phyloP scores from a whole-genome alignment of 1,140 invertebrate species.

The Drosophila trapezifrons region DNA sequence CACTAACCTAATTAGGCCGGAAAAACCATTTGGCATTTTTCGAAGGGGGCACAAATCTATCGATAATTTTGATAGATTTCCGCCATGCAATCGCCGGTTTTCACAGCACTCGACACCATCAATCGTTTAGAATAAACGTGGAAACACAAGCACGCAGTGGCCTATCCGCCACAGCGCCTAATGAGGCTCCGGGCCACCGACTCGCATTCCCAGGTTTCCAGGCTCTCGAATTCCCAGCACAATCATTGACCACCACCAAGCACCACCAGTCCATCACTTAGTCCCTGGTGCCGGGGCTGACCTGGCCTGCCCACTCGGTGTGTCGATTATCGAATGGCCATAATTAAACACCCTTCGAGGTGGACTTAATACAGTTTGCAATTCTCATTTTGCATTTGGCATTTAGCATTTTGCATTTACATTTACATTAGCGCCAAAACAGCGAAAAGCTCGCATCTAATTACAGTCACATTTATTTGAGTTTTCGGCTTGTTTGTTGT shows the following conservation, averaged over 20 bases:
- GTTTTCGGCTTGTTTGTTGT: background rate
- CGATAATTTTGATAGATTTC: conserved; percentile 1
- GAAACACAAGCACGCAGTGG: background rate
- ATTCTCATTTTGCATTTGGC: conserved; percentile 2
- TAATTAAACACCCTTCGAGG: conserved; percentile 39
- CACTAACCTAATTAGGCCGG: background rate
- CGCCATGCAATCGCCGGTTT: background rate
- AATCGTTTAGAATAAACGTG: conserved; percentile 2
- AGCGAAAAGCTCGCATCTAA: conserved; percentile 12
- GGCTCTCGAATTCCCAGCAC: conserved; percentile 9
- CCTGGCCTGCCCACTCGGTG: background rate
- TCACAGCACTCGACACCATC: background rate
- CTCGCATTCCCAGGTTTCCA: background rate
- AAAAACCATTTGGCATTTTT: background rate
- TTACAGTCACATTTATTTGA: conserved; percentile 24
- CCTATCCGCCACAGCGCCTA: background rate
- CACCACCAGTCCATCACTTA: background rate
- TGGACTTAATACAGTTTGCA: conserved; percentile 25
- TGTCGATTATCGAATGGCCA: conserved; percentile 29
- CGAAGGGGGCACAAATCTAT: background rate
- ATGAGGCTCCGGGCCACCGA: conserved; percentile 6
- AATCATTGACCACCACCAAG: conserved; percentile 1
- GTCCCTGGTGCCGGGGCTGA: background rate
- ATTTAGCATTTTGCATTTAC: conserved; percentile 9
- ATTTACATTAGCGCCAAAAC: conserved; percentile 1